Evolutionary conservation across 2,888 invertebrate species (phyloP), one percentile per base, ranked within the genome.

Genomic region (Augochlorella aurata): DNA sequence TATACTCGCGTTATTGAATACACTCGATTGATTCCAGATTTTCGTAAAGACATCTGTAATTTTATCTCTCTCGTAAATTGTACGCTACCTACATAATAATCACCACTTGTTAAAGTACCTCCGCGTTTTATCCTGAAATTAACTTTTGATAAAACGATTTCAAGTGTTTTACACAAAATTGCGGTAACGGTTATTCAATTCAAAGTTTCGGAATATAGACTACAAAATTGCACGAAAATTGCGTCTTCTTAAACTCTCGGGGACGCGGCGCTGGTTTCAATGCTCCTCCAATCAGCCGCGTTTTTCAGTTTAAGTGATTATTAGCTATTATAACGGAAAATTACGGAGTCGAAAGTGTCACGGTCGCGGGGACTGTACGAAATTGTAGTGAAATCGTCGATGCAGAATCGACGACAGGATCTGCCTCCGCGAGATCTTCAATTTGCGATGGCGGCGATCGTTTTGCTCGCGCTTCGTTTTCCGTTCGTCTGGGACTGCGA

Each of bases 401-500:
- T 70, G 24, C 44, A 24, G 66, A 66, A 83, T 85, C 76, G 66
- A 52, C 68, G n/a, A 21, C 2, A 21, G 65, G 66, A 61, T 77
- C 71, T 54, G 49, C 50, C 84, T 49, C 50, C 49, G 50, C 80
- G 78, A 75, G 83, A 79, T 85, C 72, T 77, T 82, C 83, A 87
- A 88, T 88, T 84, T 78, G 77, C 76, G 78, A 82, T 77, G 70
- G 74, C 70, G 72, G 71, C 16, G 76, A 61, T 79, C 83, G 85
- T 82, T 81, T 85, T 74, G 78, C 77, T 87, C 82, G 84, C 82
- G 85, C 83, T 88, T 83, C 79, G 84, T 85, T 89, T 89, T 86
- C 83, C 87, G 86, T 83, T 85, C 86, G 87, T 86, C 85, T 85
- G 85, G 80, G 85, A 88, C 87, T 87, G 88, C 87, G 86, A 85